Evolutionary conservation across 2,888 invertebrate species (phyloP).

Genomic region (Ophonus ardosiacus): DNA sequence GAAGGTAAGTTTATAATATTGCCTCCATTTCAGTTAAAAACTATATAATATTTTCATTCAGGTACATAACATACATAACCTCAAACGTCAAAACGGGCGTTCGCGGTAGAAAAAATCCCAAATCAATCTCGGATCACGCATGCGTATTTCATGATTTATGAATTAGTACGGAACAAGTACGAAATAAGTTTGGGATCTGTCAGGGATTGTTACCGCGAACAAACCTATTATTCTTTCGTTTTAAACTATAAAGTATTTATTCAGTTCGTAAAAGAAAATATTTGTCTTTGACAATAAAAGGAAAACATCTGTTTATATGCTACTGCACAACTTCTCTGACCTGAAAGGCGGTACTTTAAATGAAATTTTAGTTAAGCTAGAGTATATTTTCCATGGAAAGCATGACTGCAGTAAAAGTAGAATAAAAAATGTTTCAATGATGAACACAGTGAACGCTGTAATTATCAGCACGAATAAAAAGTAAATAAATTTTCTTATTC

Average conservation of each 20-base stretch:
- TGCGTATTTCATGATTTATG: too few species aligned
- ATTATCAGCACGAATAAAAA: slow-evolving; percentile 55
- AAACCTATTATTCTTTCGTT: background rate
- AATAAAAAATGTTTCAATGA: slow-evolving; percentile 42
- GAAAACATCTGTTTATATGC: background rate
- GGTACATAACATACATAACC: too few species aligned
- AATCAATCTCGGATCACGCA: too few species aligned
- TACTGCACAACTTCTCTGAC: background rate
- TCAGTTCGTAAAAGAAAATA: background rate
- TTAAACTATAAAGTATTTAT: background rate
- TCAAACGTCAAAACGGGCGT: too few species aligned
- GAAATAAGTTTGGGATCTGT: too few species aligned
- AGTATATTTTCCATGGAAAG: slow-evolving; percentile 7
- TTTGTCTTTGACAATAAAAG: background rate
- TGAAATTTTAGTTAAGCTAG: background rate
- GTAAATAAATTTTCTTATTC: slow-evolving; percentile 56
- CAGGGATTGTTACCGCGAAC: too few species aligned
- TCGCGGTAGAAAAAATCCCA: too few species aligned
- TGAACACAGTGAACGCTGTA: slow-evolving; percentile 25
- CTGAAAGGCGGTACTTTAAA: background rate
- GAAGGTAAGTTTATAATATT: too few species aligned
- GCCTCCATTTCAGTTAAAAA: too few species aligned
- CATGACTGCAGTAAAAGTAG: slow-evolving; percentile 30
- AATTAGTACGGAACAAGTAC: too few species aligned
- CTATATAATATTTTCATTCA: too few species aligned